Base-by-base conservation (phyloP, 1,140 invertebrate species). In the Solenopsis fugax region DNA sequence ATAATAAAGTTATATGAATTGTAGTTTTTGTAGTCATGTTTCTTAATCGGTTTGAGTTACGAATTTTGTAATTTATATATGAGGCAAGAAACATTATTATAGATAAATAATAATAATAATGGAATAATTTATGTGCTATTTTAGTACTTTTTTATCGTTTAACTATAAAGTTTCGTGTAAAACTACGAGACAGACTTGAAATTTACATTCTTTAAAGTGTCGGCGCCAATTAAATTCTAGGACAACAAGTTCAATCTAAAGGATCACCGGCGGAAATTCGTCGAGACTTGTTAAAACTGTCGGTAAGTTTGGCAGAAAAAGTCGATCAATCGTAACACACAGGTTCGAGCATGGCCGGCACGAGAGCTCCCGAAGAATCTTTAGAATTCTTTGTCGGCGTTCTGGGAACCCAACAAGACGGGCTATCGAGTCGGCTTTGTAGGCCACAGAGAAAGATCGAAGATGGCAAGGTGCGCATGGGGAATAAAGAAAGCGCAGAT, bases 311-410 rank as follows among this genome's bases (percentile, higher is more conserved):
- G 52, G 45, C 9, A 82, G 56, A 91, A 84, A 78, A 91, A 87
- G 82, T 88, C 78, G 80, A 90, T 90, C 88, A 60, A 76, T 90
- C 81, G 86, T n/a, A 72, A 76, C 48, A 69, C 41, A 58, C 62
- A 88, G 67, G 77, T 75, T 10, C 21, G 56, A 77, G 21, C 50
- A 41, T 67, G 77, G 85, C 65, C 60, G 77, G 85, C 65, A 58
- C 60, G 75, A 85, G 52, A 85, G 82, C 56, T 54, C 78, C 78
- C 16, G 16, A 24, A 56, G 64, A 90, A 91, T 91, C 90, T 80
- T 91, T 89, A 78, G 85, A 91, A 90, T 90, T 90, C 90, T 87
- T 91, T 85, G 87, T 87, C 81, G 72, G 85, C n/a, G 10, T 62
- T 58, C 65, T 84, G 86, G 52, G 76, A 90, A 87, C 77, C 54